A percentile compares a stretch with the other conserved stretches of the same genome.
phyloP scores from a whole-genome alignment of 2,888 invertebrate species.

The Tubulanus polymorphus region DNA sequence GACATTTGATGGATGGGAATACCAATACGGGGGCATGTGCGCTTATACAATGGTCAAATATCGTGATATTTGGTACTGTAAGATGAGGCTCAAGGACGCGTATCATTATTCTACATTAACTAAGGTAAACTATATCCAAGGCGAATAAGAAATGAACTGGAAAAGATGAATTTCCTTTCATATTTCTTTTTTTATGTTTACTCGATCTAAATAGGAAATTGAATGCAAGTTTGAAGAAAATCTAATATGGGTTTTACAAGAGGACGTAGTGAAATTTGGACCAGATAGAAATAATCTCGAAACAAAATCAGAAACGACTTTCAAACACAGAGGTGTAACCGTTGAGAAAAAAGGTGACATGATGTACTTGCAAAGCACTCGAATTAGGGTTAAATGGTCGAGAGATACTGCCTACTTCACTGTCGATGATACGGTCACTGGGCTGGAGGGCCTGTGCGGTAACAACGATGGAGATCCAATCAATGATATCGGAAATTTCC shows the following conservation, averaged over 20 bases:
- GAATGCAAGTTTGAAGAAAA: too few relatives aligned
- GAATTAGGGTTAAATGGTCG: background rate
- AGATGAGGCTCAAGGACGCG: slow-evolving; percentile 18
- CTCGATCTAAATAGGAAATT: too few relatives aligned
- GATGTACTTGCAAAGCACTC: too few relatives aligned
- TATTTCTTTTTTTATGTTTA: too few relatives aligned
- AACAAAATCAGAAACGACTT: too few relatives aligned
- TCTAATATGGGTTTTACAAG: too few relatives aligned
- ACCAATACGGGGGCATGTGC: slow-evolving; percentile 68
- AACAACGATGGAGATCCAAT: slow-evolving; percentile 31
- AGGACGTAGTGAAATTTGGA: too few relatives aligned
- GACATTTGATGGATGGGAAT: slow-evolving; percentile 77
- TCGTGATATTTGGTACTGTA: slow-evolving; percentile 15
- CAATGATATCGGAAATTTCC: too few relatives aligned
- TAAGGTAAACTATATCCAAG: slow-evolving; percentile 24
- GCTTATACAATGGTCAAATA: slow-evolving; percentile 57
- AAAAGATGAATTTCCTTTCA: too few relatives aligned
- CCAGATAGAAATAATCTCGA: too few relatives aligned
- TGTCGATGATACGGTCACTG: slow-evolving; percentile 4
- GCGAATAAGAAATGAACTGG: too few relatives aligned
- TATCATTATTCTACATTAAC: slow-evolving; percentile 18
- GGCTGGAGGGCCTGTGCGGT: slow-evolving; percentile 55
- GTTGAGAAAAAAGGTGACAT: background rate
- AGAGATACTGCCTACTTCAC: background rate
- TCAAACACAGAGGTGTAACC: too few relatives aligned